Evolutionary conservation across 2,113 vertebrate genomes (phyloP), one percentile per base, ranked within the genome.

Genomic region (Laterallus jamaicensis): DNA sequence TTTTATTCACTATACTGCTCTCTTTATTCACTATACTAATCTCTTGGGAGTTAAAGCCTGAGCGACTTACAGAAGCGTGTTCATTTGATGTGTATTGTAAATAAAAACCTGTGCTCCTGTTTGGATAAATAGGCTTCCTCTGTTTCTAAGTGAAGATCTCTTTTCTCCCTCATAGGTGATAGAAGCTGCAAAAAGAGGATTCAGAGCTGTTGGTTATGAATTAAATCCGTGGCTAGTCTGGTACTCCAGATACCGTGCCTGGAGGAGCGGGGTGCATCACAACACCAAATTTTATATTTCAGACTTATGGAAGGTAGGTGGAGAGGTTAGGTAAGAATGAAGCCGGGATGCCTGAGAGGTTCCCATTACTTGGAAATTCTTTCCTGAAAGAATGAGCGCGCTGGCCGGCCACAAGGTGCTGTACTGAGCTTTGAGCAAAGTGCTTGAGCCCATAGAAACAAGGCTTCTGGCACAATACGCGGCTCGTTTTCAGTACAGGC

Each of bases 151-250:
- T 86, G 32, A 78, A 78, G 49, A 35, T 84, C 59, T 50, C 9
- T 67, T 91, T 96, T 77, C 88, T 84, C 90, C 29, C 20, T 69
- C 81, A 3, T 93, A 99, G 99, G 99, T 99, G 77, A 99, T 99
- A 31, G 99, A 99, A 64, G 99, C 99, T 95, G 99, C 99, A 58
- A 99, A 99, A 95, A 97, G 75, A 68, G 99, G 99, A 4, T 99
- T 99, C 92, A 92, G 90, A 85, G 99, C 99, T 6, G 98, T 98
- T 1, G 99, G 99, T 42, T 99, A 99, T 93, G 99, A 99, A 74
- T 95, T 99, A 93, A 99, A 99, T 94, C 99, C 99, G 1, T 99
- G 99, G 99, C 96, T 99, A 67, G 99, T 99, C 40, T 99, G 98
- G 98, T 99, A 98, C 90, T 99, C 99, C 54, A 98, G 99, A 56